Evolutionary conservation across 2,797 vertebrate genomes (phyloP).

Genomic region (Malurus leucopterus): DNA sequence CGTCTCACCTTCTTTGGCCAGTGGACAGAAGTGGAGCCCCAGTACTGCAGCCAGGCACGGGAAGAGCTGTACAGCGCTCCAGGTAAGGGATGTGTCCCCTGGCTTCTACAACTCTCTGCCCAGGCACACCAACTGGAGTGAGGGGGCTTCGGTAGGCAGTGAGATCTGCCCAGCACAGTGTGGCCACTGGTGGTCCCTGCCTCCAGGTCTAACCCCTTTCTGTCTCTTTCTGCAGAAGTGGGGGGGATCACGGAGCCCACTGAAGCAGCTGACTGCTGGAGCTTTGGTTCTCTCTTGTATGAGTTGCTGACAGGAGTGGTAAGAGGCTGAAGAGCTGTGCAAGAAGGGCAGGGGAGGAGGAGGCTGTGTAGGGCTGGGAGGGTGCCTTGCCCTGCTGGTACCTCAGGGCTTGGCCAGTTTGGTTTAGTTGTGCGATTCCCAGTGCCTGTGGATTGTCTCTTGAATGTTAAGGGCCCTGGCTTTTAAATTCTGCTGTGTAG

Average conservation of each 20-base stretch:
- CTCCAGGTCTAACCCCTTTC: neutral
- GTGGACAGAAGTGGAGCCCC: slow-evolving; percentile 94
- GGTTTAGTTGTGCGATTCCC: neutral
- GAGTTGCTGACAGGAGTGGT: slow-evolving; percentile 93
- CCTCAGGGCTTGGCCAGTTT: neutral
- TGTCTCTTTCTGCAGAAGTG: slow-evolving; percentile 80
- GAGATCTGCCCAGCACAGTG: neutral
- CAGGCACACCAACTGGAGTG: fast-evolving
- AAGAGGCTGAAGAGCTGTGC: slow-evolving; percentile 42
- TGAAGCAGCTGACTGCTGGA: slow-evolving; percentile 97
- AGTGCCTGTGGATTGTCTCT: neutral
- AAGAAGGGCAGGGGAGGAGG: neutral
- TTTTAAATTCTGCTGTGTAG: neutral
- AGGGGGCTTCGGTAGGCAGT: neutral
- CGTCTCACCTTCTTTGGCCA: slow-evolving; percentile 94
- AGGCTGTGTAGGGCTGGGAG: neutral
- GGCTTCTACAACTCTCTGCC: neutral
- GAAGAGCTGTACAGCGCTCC: slow-evolving; percentile 93
- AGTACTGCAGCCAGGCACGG: slow-evolving; percentile 78
- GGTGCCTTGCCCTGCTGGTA: neutral
- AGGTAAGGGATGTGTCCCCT: slow-evolving; percentile 70
- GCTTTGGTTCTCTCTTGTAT: slow-evolving; percentile 90
- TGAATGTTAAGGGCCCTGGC: neutral
- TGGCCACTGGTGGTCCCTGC: neutral
- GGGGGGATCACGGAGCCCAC: slow-evolving; percentile 85